A percentile compares a stretch with the other conserved stretches of the same genome.
Evolutionary conservation across 2,888 invertebrate genomes (phyloP).

Genomic region (Ypsolopha scabrella): DNA sequence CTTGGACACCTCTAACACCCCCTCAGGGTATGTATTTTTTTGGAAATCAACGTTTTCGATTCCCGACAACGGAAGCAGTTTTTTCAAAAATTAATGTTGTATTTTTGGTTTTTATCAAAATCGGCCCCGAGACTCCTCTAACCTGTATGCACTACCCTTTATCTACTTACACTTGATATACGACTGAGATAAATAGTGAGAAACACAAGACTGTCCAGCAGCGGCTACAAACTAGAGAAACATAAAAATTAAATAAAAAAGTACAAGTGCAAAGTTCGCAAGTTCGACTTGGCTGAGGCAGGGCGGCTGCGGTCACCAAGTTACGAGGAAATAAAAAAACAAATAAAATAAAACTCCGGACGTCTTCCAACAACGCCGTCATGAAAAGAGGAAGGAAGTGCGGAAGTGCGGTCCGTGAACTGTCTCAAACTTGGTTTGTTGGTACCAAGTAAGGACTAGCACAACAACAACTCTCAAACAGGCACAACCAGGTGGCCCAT

Average conservation of each 20-base stretch:
- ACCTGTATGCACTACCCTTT: too few species aligned
- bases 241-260: neutral
- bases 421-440: too few species aligned
- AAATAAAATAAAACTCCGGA: neutral
- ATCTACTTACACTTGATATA: neutral
- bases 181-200: neutral
- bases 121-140: too few species aligned
- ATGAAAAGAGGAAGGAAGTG: neutral
- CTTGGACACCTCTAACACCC: too few species aligned
- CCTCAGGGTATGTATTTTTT: too few species aligned
- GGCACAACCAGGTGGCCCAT: too few species aligned
- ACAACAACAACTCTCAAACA: too few species aligned
- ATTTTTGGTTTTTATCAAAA: too few species aligned
- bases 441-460: too few species aligned
- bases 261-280: neutral
- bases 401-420: neutral
- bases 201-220: neutral
- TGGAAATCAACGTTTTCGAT: too few species aligned
- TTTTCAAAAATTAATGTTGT: too few species aligned
- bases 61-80: too few species aligned
- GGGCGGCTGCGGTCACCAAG: neutral
- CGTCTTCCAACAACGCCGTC: neutral
- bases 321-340: neutral
- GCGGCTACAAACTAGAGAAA: neutral
- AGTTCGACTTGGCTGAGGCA: neutral